Conservation (phyloP, 1,140 invertebrate species). For the Temnothorax curvispinosus region DNA sequence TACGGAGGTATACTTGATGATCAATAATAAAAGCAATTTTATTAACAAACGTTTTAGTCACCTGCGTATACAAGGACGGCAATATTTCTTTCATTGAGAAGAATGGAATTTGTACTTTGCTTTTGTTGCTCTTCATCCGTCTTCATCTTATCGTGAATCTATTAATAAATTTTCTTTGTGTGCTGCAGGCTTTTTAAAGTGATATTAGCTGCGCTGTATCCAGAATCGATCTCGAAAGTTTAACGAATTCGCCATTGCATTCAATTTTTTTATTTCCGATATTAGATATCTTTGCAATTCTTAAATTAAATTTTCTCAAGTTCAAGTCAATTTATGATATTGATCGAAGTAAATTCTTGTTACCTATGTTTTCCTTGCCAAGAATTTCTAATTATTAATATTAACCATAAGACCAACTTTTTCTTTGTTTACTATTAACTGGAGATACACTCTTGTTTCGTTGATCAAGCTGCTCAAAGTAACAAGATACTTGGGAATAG, state of each 20-base stretch:
- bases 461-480: not conserved
- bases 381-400: not conserved
- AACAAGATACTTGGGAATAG: not conserved
- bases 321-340: too few species aligned
- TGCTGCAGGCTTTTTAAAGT: not conserved
- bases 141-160: not conserved
- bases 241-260: not conserved
- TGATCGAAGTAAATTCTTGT: not conserved
- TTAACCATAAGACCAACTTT: not conserved
- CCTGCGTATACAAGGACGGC: not conserved
- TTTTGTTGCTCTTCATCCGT: not conserved
- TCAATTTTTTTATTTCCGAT: not conserved
- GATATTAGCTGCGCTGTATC: not conserved
- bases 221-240: not conserved
- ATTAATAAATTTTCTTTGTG: not conserved
- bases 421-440: too few species aligned
- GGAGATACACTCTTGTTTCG: not conserved
- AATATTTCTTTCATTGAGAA: not conserved
- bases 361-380: not conserved
- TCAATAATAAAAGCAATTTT: not conserved
- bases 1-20: not conserved
- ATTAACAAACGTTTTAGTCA: conserved; percentile 1
- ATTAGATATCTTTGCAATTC: not conserved
- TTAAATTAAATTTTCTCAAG: too few species aligned
- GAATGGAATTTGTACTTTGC: not conserved